A percentile compares a stretch with the other conserved stretches of the same genome.
Evolutionary conservation across 1,140 invertebrate genomes (phyloP).

Genomic region (Cydia strobilella): DNA sequence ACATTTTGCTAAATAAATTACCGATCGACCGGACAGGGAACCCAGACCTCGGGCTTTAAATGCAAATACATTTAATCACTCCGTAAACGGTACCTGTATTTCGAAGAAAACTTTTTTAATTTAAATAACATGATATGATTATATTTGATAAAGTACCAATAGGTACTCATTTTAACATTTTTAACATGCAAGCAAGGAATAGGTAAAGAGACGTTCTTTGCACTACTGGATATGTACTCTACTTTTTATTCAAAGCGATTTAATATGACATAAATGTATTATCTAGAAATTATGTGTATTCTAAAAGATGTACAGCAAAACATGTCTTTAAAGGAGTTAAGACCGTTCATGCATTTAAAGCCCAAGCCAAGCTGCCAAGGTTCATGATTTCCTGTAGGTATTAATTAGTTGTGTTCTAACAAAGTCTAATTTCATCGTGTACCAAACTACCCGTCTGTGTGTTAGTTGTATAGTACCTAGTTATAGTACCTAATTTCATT

Average conservation of each 20-base stretch:
- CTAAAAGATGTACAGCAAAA: no score
- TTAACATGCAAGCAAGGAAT: no score
- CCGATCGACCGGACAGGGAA: neutral
- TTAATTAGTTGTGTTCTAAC: neutral
- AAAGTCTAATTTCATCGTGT: neutral
- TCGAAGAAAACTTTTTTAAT: no score
- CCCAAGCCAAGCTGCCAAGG: neutral
- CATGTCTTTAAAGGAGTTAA: no score
- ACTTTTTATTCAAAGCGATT: no score
- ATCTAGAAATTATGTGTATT: no score
- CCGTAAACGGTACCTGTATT: neutral
- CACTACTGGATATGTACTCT: no score
- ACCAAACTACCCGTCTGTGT: neutral
- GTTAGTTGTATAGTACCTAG: neutral
- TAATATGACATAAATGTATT: no score
- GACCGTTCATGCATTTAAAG: neutral
- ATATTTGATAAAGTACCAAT: no score
- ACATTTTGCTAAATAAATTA: neutral
- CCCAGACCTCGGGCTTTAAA: neutral
- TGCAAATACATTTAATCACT: neutral
- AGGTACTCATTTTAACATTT: no score
- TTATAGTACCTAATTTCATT: constrained; percentile 14
- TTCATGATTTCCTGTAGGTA: neutral
- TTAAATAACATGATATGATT: no score
- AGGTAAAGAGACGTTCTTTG: no score